Base-by-base conservation (phyloP, 2,113 vertebrate genomes). In the Crotophaga sulcirostris region DNA sequence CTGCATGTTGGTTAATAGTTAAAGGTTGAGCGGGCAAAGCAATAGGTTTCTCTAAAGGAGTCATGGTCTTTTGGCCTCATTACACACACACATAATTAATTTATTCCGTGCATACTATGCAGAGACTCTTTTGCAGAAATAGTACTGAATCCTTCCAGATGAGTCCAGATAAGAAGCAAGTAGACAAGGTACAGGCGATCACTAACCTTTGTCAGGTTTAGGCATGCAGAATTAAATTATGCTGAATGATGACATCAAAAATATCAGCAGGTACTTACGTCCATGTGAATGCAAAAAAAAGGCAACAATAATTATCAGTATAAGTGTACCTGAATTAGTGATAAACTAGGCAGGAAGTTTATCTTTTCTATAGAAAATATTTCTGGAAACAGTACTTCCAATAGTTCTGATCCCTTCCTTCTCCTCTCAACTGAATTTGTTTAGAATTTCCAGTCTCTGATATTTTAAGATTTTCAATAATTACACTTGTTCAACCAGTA, bases 81-180 rank as follows among this genome's bases (percentile, higher is more conserved):
- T 69, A 47, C 9, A 45, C 13, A 33, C 34, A 56, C 6, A 34
- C 4, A n/a, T 20, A 84, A 62, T 58, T 56, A 20, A n/a, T 29
- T 66, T 49, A 44, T 54, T 45, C 28, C 19, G 14, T 33, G 13
- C 0, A 1, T 28, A 9, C 1, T 13, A 19, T 29, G 16, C 16
- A 66, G 69, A 21, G 13, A 6, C 9, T 42, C 40, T 67, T 69
- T 70, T 47, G 36, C 47, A 85, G 31, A 85, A 74, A 45, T 10
- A 28, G 4, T 16, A 21, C 24, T 64, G 66, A 55, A 75, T 63
- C 9, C 10, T 81, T 70, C 34, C 13, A 44, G 3, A 6, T 42
- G 28, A 75, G 17, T 26, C 28, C 72, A 38, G 52, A 16, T 23
- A 63, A 79, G 29, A 16, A 63, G 31, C 21, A 38, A 8, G 23